Percentiles rank a stretch among this genome's conserved stretches.
Conservation (phyloP, 2,113 vertebrate genomes). For the Fregetta grallaria region DNA sequence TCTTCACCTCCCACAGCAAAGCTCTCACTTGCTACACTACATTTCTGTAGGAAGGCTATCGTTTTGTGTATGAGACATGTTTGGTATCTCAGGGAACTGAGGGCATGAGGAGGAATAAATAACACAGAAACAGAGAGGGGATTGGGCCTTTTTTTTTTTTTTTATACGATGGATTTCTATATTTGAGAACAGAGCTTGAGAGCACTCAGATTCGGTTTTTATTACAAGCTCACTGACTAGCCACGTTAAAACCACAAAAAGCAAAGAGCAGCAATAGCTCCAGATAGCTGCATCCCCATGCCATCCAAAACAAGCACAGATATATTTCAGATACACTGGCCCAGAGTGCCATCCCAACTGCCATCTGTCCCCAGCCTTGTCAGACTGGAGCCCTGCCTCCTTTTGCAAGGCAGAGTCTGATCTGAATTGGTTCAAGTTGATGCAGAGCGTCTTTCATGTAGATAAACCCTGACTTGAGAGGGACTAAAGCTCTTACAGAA, state of each 20-base stretch:
- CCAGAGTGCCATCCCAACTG: neutral
- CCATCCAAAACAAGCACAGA: neutral
- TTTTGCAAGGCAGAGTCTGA: neutral
- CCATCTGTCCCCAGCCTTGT: neutral
- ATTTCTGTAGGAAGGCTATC: neutral
- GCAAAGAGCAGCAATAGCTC: neutral
- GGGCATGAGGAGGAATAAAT: neutral
- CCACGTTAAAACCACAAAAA: neutral
- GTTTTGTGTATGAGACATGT: neutral
- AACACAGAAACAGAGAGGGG: neutral
- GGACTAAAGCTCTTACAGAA: neutral
- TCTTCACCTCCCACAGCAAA: neutral
- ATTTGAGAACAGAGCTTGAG: neutral
- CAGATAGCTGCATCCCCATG: neutral
- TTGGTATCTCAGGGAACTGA: neutral
- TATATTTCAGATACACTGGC: neutral
- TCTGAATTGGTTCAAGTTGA: neutral
- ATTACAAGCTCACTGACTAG: neutral
- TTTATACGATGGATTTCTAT: neutral
- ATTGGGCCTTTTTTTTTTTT: no score
- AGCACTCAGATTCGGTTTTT: accelerated
- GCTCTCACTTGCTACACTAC: neutral
- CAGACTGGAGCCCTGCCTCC: neutral
- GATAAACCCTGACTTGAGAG: neutral
- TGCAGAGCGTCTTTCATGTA: neutral